Evolutionary conservation across 2,888 invertebrate genomes (phyloP).

Genomic region (Choristoneura rosaceana): DNA sequence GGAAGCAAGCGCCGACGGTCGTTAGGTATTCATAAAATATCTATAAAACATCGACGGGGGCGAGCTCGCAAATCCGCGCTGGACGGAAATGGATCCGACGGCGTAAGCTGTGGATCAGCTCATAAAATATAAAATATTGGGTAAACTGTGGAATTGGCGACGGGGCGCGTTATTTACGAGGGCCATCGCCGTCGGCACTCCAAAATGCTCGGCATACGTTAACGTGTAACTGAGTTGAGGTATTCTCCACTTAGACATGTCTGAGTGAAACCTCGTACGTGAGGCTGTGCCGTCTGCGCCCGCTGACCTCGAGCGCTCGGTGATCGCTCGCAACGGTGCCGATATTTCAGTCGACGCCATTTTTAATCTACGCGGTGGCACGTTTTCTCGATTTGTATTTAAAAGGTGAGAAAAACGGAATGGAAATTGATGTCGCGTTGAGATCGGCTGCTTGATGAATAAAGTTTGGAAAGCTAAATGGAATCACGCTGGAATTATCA

Average conservation of each 20-base stretch:
- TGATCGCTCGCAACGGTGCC: slow-evolving; percentile 28
- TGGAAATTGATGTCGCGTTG: neutral
- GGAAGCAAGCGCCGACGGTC: slow-evolving; percentile 19
- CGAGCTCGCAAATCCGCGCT: slow-evolving; percentile 41
- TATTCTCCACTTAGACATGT: slow-evolving; percentile 36
- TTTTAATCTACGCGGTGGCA: slow-evolving; percentile 14
- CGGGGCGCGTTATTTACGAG: slow-evolving; percentile 53
- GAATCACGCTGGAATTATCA: too few species aligned
- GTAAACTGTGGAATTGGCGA: slow-evolving; percentile 51
- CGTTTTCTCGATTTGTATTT: slow-evolving; percentile 9
- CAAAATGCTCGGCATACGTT: slow-evolving; percentile 25
- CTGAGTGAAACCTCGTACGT: slow-evolving; percentile 20
- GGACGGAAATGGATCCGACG: slow-evolving; percentile 49
- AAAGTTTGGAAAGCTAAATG: neutral
- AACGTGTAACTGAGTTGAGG: slow-evolving; percentile 28
- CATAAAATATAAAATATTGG: slow-evolving; percentile 51
- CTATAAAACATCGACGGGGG: slow-evolving; percentile 26
- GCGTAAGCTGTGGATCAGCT: slow-evolving; percentile 43
- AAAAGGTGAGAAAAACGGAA: neutral
- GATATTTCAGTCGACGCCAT: slow-evolving; percentile 21
- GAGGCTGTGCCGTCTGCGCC: slow-evolving; percentile 3
- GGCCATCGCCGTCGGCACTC: slow-evolving; percentile 27
- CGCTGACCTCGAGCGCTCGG: slow-evolving; percentile 11
- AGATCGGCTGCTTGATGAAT: neutral
- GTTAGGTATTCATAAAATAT: slow-evolving; percentile 27